Base-by-base conservation (phyloP, 2,888 invertebrate genomes). In the Acronicta alni region DNA sequence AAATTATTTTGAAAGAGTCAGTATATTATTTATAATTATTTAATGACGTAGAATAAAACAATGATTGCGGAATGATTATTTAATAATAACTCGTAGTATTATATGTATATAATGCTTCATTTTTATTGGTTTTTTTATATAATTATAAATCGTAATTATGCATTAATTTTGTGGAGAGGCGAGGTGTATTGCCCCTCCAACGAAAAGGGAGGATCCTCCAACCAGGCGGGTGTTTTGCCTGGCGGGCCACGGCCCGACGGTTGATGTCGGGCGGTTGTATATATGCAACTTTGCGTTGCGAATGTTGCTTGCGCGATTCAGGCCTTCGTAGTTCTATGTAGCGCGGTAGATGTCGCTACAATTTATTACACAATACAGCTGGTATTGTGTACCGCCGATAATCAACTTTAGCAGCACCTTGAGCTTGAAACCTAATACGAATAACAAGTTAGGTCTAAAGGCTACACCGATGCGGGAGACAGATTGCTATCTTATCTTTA, bases 401-500 rank as follows among this genome's bases (percentile, higher is more conserved):
- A 26, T 42, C 20, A 8, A 43, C 15, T 26, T 20, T 23, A 43
- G 30, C 14, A 32, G n/a, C 1, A 8, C 38, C 57, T 62, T 57
- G 48, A 49, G 30, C 57, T 39, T 68, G 59, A 69, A 57, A 58
- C 62, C 47, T 45, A 49, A 44, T 7, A 20, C 37, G 58, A 64
- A 63, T 63, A 18, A 43, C n/a, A 46, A 17, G 30, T 42, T 49
- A 51, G 20, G 15, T 43, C 39, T 57, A 43, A 43, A 68, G 49
- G 63, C 43, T 44, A 30, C 49, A 56, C 49, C 37, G 42, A 55
- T 64, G 48, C 47, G 16, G 49, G 58, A 39, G 44, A 59, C 44
- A 49, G 51, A 52, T 65, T 44, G 15, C 12, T 30, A 69, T 59
- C 59, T 59, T 60, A 56, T 30, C 48, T 20, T n/a, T 15, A 32